Evolutionary conservation across 2,113 vertebrate genomes (phyloP), one percentile per base, ranked within the genome.

Genomic region (Crotalus horridus): DNA sequence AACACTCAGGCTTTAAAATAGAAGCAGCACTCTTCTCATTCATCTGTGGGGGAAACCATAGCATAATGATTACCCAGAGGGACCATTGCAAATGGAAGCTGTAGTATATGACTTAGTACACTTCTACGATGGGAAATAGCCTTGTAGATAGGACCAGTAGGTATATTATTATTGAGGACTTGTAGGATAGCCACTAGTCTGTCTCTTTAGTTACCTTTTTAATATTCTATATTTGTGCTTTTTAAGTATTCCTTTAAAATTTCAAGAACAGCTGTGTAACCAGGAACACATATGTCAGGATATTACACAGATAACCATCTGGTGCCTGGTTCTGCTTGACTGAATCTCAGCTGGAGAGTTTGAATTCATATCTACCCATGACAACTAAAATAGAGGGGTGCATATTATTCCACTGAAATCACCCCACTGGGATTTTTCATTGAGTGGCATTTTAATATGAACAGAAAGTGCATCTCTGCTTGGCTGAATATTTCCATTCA

Each of bases 381-480:
- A 96, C 96, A 97, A 96, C 96, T 94, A 93, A 95, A 97, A 97
- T 96, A 95, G 61, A 95, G 91, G 91, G 81, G 51, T 97, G 85
- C 96, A 89, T 97, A 93, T 96, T 97, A 96, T 95, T 96, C 93
- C 95, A 51, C 85, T 92, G 92, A 90, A 97, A 96, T 96, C 91
- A 91, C 74, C 94, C 92, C 89, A 55, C 74, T 88, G 96, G 90
- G 95, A 95, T 90, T 81, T 90, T 96, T 92, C 87, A 81, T n/a
- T 92, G 81, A 94, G 93, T 96, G 95, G 91, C 88, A 24, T 97
- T 96, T 95, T 96, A 95, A 95, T 91, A 94, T 91, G 95, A 97
- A 95, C 89, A 94, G 90, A 91, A 96, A 93, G 93, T 93, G 12
- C 88, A 91, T 92, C 95, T 93, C 87, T 96, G 91, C 94, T 96